Evolutionary conservation across 2,113 vertebrate species (phyloP), one percentile per base, ranked within the genome.

Genomic region (Salvator merianae): DNA sequence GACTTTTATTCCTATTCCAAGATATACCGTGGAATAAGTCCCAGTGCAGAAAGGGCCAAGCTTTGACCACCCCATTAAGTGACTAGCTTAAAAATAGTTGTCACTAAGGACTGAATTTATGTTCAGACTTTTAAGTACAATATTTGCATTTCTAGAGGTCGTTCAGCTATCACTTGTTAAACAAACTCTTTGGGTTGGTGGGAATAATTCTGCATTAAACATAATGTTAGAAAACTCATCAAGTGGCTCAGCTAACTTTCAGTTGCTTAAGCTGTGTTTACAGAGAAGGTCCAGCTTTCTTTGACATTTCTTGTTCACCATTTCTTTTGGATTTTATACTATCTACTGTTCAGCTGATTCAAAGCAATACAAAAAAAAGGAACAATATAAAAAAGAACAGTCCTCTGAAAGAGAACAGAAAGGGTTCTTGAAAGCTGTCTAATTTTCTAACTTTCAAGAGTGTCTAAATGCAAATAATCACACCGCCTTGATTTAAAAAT

Each of bases 221-320:
- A 84, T 72, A 68, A 70, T 63, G 50, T 18, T 22, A 47, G 59
- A 8, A 24, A 80, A 47, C 85, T 68, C 83, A 88, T 7, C 30
- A 85, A n/a, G 12, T 79, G 62, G 32, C 73, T 73, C 70, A 79
- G 84, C 43, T 75, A 77, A 18, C 7, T 62, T 14, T 68, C 22
- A 47, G 26, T 20, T 78, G 43, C 77, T 83, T 84, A 53, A 87
- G 63, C 82, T 63, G n/a, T 32, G 50, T 77, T 88, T 84, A 66
- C 32, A 84, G 71, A 76, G 80, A 43, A 7, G 82, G 87, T 84
- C 66, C 84, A 75, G 9, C 24, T 88, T 0, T 83, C 86, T 80
- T 5, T 84, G 71, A 40, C 20, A 75, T 81, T 73, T 26, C 2
- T 84, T 63, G 47, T 6, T 77, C 78, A 14, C 0, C 20, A 70